Percentiles rank a stretch among this genome's conserved stretches.
Conservation (phyloP, 2,797 vertebrate species). For the Nasua narica region DNA sequence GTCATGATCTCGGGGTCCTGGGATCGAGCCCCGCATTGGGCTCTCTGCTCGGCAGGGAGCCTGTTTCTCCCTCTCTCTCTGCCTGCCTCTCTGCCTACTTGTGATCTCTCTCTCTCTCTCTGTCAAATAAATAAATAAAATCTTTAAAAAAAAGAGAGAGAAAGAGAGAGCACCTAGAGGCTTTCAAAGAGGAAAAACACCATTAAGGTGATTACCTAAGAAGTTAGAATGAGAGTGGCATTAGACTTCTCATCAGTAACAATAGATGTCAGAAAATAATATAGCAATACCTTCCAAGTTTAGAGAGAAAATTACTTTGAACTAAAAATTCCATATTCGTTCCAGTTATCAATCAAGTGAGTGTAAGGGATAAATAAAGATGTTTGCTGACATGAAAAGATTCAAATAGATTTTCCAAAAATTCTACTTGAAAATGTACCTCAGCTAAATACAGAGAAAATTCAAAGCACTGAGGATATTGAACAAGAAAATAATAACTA, state of each 20-base stretch:
- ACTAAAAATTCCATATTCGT: neutral
- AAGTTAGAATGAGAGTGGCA: conserved; percentile 4
- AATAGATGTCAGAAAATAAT: neutral
- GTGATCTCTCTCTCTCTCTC: too few relatives aligned
- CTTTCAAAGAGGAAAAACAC: neutral
- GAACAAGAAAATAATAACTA: neutral
- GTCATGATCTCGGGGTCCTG: too few relatives aligned
- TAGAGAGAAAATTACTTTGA: neutral
- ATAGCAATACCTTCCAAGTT: neutral
- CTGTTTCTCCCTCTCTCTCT: too few relatives aligned
- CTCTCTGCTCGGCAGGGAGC: too few relatives aligned
- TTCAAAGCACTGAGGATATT: neutral
- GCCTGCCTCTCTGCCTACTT: too few relatives aligned
- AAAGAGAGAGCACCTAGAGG: neutral
- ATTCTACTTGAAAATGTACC: neutral
- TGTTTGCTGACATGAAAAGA: neutral
- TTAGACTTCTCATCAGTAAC: neutral
- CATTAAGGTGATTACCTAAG: neutral
- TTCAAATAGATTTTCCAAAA: conserved; percentile 5
- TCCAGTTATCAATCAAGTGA: neutral
- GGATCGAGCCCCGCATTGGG: too few relatives aligned
- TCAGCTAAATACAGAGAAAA: neutral
- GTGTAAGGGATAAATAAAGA: neutral
- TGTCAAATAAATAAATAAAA: too few relatives aligned
- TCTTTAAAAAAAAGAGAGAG: too few relatives aligned